A percentile compares a stretch with the other conserved stretches of the same genome.
phyloP scores from a whole-genome alignment of 2,888 invertebrate genomes.

The Mythimna ferrago region DNA sequence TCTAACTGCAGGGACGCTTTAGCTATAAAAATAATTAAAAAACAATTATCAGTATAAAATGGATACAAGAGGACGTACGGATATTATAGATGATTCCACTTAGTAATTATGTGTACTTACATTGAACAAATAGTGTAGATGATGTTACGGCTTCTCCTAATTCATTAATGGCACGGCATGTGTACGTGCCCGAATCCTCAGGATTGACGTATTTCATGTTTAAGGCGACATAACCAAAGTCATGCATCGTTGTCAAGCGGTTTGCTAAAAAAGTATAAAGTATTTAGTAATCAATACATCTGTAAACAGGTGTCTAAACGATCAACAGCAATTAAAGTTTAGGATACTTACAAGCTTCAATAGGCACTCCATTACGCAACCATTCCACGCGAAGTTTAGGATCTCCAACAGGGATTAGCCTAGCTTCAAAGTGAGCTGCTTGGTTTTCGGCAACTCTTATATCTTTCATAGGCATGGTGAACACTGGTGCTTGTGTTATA shows the following conservation, averaged over 20 bases:
- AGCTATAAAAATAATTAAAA: slow-evolving; percentile 85
- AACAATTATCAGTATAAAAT: not conserved
- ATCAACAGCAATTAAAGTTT: not conserved
- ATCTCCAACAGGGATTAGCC: slow-evolving; percentile 98
- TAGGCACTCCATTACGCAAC: slow-evolving; percentile 97
- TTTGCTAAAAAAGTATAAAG: slow-evolving; percentile 91
- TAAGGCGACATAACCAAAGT: slow-evolving; percentile 99
- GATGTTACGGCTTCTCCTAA: slow-evolving; percentile 98
- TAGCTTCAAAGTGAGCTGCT: slow-evolving; percentile 98
- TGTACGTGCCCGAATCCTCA: slow-evolving; percentile 99
- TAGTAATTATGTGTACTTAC: slow-evolving; percentile 86
- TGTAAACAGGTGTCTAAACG: not conserved
- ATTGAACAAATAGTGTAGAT: slow-evolving; percentile 97
- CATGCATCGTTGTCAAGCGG: slow-evolving; percentile 98
- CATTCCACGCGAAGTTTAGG: slow-evolving; percentile 98
- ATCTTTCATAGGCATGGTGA: slow-evolving; percentile 97
- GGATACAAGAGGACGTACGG: not conserved
- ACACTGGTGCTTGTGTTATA: slow-evolving; percentile 96
- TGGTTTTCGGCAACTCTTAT: slow-evolving; percentile 96
- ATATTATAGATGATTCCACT: not conserved
- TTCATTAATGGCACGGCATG: slow-evolving; percentile 97
- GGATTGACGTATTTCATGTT: slow-evolving; percentile 98
- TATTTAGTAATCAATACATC: not conserved
- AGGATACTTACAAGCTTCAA: slow-evolving; percentile 94
- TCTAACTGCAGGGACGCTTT: slow-evolving; percentile 97